Base-by-base conservation (phyloP, 2,113 vertebrate species). In the Embiotoca jacksoni region DNA sequence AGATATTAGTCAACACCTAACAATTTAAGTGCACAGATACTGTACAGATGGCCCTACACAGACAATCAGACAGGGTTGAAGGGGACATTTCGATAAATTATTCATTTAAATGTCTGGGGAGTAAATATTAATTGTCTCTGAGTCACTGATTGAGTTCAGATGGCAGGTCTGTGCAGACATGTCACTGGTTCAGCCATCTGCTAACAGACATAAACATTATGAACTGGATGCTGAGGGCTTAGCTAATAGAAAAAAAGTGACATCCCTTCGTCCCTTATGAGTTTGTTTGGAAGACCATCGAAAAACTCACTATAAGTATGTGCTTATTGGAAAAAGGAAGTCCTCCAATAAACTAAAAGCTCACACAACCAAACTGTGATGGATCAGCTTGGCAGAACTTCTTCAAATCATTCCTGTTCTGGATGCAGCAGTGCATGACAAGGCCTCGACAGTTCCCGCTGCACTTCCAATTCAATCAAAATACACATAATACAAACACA, bases 11-110 rank as follows among this genome's bases (percentile, higher is more conserved):
- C 87, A 90, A 81, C 69, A 65, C 46, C 9, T 49, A 66, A 53
- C 77, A 70, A 64, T 31, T 74, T 54, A 60, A 23, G 37, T 59
- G 46, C 72, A 63, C 81, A 83, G 15, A 68, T 44, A 81, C 36
- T 4, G 60, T 72, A 81, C 81, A 89, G 88, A 88, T 86, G 84
- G 57, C 62, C 57, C 37, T 44, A 78, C 56, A 59, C 54, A 71
- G 44, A 82, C 32, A 69, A 73, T 79, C 65, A 81, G 23, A 68
- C 23, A 9, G 73, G 76, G 85, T 85, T 79, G 73, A 71, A 50
- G 81, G 39, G 84, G 85, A 81, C 85, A 49, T 57, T 60, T 72
- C 68, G n/a, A 88, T 92, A 91, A 91, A 92, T 92, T 80, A 85
- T 46, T 57, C 36, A 44, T 50, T 69, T n/a, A 74, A 83, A 78